These are phyloP conservation scores for Elegia similella DNA, from an alignment of 2,888 invertebrate genomes.

Conservation along the genomic window DNA sequence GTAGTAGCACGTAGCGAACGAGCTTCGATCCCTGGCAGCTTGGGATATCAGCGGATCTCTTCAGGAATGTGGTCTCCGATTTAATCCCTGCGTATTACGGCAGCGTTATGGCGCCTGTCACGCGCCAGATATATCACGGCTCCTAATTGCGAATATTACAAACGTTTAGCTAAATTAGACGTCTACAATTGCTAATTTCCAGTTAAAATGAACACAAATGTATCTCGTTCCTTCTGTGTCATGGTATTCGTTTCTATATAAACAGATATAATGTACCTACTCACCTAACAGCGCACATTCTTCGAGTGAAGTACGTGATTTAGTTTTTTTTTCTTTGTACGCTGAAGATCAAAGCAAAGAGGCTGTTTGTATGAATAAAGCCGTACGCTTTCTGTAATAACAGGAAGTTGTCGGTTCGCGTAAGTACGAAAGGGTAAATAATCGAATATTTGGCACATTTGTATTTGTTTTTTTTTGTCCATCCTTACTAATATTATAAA, in stretches of 20 bases:
- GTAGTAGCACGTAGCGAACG: conserved; percentile 33
- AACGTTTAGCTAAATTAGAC: conserved; percentile 38
- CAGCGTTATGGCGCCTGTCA: conserved; percentile 42
- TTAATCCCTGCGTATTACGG: conserved; percentile 50
- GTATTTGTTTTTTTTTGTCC: too few species aligned
- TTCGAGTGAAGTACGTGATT: neutral
- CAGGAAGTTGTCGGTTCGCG: neutral
- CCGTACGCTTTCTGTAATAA: neutral
- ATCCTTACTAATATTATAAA: too few species aligned
- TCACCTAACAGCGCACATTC: neutral
- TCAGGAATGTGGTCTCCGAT: conserved; percentile 50
- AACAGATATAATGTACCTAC: neutral
- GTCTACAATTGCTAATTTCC: conserved; percentile 18
- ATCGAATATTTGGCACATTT: neutral
- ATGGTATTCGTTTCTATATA: neutral
- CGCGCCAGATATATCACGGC: conserved; percentile 48
- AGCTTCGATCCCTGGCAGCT: conserved; percentile 33
- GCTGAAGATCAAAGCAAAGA: conserved; percentile 7
- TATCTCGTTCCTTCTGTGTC: conserved; percentile 1
- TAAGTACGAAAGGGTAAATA: neutral
- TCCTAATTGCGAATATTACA: conserved; percentile 53
- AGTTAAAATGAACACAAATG: conserved; percentile 13
- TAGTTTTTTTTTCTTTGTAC: conserved; percentile 7
- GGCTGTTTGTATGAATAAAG: neutral
- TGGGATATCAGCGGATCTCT: conserved; percentile 40